Conservation (phyloP, 2,888 invertebrate species). For the Apeira syringaria region DNA sequence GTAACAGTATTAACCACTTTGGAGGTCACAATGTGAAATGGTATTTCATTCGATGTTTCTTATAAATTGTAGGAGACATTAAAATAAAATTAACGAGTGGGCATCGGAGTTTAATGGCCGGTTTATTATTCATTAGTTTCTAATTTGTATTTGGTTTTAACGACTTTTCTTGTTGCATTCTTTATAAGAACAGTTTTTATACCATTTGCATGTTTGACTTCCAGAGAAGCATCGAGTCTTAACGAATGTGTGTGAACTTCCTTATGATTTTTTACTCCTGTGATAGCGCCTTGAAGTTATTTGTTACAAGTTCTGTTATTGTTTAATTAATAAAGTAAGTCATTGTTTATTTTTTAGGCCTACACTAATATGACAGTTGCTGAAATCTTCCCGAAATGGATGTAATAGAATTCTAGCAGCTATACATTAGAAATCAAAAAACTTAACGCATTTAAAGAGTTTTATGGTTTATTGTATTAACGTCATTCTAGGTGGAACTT, state of each 20-base stretch:
- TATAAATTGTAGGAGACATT: constrained; percentile 29
- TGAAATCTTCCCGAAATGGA: no score
- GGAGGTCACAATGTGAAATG: constrained; percentile 44
- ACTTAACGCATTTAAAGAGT: no score
- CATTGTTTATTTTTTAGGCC: no score
- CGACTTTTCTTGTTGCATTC: constrained; percentile 28
- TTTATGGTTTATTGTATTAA: no score
- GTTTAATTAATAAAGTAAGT: no score
- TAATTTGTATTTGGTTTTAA: constrained; percentile 29
- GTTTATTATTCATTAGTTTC: constrained; percentile 32
- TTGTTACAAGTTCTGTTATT: constrained; percentile 35
- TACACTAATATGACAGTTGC: no score
- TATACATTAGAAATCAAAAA: no score
- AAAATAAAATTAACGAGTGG: constrained; percentile 31
- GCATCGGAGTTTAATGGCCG: constrained; percentile 26
- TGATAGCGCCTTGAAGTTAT: constrained; percentile 60
- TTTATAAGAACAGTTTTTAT: constrained; percentile 23
- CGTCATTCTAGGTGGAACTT: no score
- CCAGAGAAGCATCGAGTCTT: constrained; percentile 32
- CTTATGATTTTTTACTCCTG: constrained; percentile 61
- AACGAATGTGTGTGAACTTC: constrained; percentile 37
- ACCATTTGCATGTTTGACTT: constrained; percentile 35
- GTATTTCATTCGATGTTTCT: constrained; percentile 26
- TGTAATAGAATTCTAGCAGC: no score
- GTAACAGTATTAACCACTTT: constrained; percentile 66